Percentiles rank a stretch among this genome's conserved stretches.
These are phyloP conservation scores for Nowickia ferox DNA, from an alignment of 2,888 invertebrate genomes.

Conservation along the genomic window DNA sequence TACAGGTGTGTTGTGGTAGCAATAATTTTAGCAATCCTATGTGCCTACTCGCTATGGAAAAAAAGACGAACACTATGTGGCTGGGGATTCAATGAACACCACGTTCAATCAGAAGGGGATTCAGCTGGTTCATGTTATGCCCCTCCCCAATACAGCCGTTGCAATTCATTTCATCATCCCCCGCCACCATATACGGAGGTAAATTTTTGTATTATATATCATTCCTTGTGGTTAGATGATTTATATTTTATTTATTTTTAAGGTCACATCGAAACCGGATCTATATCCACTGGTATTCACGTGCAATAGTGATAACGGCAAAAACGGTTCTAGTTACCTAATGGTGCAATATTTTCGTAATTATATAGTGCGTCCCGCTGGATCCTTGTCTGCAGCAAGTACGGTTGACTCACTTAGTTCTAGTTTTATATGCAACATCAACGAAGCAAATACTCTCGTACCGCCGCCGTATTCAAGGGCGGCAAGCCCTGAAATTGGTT, in stretches of 20 bases:
- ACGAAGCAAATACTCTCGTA: slow-evolving; percentile 92
- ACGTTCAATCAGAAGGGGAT: slow-evolving; percentile 88
- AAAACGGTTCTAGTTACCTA: slow-evolving; percentile 89
- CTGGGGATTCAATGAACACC: slow-evolving; percentile 84
- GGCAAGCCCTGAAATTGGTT: slow-evolving; percentile 88
- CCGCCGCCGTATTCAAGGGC: slow-evolving; percentile 93
- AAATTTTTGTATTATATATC: slow-evolving; percentile 64
- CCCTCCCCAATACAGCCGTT: slow-evolving; percentile 92
- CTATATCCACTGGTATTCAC: slow-evolving; percentile 93
- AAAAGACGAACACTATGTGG: slow-evolving; percentile 84
- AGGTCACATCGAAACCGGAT: slow-evolving; percentile 94
- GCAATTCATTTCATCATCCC: slow-evolving; percentile 91
- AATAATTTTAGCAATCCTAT: slow-evolving; percentile 87
- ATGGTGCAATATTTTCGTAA: slow-evolving; percentile 94
- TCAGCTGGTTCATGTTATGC: slow-evolving; percentile 92
- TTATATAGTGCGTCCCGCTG: slow-evolving; percentile 89
- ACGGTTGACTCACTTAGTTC: slow-evolving; percentile 94
- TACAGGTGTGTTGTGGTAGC: slow-evolving; percentile 87
- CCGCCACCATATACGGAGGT: slow-evolving; percentile 94
- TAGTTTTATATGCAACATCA: slow-evolving; percentile 93
- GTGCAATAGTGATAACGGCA: slow-evolving; percentile 88
- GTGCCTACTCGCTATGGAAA: slow-evolving; percentile 88
- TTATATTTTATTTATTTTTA: slow-evolving; percentile 52
- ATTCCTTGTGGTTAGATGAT: background rate
- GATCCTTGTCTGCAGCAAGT: slow-evolving; percentile 92